A percentile compares a stretch with the other conserved stretches of the same genome.
These are phyloP conservation scores for Atherinomorus stipes DNA, from an alignment of 2,113 vertebrate species.

Conservation along the genomic window DNA sequence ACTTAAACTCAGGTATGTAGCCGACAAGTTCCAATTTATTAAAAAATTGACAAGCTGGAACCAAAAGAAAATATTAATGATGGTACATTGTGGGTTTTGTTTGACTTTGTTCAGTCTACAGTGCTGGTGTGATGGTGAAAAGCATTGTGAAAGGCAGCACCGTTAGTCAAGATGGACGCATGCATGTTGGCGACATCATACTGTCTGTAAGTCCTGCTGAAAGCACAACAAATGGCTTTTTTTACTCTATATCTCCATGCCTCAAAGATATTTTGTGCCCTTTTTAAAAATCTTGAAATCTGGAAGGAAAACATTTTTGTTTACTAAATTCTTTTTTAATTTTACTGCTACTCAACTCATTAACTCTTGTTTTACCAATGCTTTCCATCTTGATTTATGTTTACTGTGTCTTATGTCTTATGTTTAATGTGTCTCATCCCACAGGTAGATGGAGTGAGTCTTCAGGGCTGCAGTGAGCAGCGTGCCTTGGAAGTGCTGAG, in stretches of 20 bases:
- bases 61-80: neutral
- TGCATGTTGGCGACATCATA: constrained; percentile 92
- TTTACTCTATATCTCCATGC: constrained; percentile 13
- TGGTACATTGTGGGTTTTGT: neutral
- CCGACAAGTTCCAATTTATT: neutral
- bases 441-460: constrained; percentile 92
- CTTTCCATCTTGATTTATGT: neutral
- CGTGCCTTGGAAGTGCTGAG: constrained; percentile 90
- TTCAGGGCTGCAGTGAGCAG: constrained; percentile 94
- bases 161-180: constrained; percentile 90
- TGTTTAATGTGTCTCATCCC: constrained; percentile 2
- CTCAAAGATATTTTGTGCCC: constrained; percentile 13
- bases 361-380: neutral
- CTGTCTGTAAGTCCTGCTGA: constrained; percentile 87
- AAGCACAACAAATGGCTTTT: constrained; percentile 19
- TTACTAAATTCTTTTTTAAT: neutral
- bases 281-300: neutral
- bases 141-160: constrained; percentile 93
- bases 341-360: neutral
- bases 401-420: too few relatives aligned
- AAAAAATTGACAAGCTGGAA: neutral
- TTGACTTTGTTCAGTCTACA: constrained; percentile 85
- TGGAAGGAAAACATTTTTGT: neutral
- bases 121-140: constrained; percentile 91
- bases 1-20: constrained; percentile 89